These are phyloP conservation scores for Cavia porcellus DNA, from an alignment of 2,113 vertebrate species.

Conservation along the genomic window DNA sequence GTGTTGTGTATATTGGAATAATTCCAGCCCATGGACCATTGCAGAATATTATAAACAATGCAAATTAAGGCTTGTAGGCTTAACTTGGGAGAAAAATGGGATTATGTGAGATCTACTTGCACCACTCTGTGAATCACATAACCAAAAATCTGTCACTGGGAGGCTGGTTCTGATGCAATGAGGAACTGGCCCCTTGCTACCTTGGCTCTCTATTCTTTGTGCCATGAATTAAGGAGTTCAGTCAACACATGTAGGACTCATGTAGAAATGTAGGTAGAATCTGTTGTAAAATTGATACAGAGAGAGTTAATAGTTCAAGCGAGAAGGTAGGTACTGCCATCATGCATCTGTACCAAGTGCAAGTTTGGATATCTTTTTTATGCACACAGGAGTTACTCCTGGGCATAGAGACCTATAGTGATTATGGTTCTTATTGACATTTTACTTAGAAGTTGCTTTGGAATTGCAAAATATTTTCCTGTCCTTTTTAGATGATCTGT, in stretches of 20 bases:
- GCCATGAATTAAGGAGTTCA: background rate
- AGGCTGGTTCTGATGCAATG: background rate
- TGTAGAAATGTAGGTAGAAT: background rate
- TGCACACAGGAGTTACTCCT: background rate
- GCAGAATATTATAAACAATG: background rate
- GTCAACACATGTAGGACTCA: background rate
- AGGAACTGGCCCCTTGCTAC: background rate
- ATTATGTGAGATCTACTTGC: background rate
- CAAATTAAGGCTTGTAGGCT: background rate
- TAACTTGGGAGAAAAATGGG: background rate
- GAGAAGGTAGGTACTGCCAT: background rate
- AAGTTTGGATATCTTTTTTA: background rate
- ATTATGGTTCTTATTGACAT: background rate
- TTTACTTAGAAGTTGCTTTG: background rate
- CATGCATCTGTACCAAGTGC: background rate
- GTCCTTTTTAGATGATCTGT: background rate
- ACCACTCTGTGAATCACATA: background rate
- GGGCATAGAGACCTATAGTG: background rate
- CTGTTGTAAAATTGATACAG: background rate
- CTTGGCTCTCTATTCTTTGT: background rate
- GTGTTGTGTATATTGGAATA: background rate
- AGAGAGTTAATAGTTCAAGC: background rate
- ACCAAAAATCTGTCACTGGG: background rate
- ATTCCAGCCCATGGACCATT: background rate
- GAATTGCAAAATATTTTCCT: background rate